Evolutionary conservation across 2,888 invertebrate species (phyloP), one percentile per base, ranked within the genome.

Genomic region (Aspidiotus destructor): DNA sequence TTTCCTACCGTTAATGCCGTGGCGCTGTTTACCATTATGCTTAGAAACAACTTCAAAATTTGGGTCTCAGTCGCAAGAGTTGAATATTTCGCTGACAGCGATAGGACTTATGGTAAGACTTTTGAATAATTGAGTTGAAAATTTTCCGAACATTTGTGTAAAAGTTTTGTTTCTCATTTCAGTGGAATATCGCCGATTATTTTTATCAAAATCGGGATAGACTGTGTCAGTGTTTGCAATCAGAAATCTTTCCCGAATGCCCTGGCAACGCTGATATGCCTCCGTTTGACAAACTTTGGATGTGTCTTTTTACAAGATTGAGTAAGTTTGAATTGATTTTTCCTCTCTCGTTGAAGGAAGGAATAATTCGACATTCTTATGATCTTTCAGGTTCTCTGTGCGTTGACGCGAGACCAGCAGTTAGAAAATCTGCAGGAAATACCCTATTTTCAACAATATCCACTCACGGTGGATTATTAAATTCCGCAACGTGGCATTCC

Each of bases 111-210:
- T 97, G 92, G 95, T 94, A 78, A 61, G 40, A 48, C 52, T 13
- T 41, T 28, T 28, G 28, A 28, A 28, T 28, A 28, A 28, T 28
- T 28, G 28, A 28, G 5, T 28, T 28, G 28, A 28, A 28, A 28
- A 28, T 28, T 28, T 28, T 28, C 5, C 28, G 28, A 28, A 28
- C 28, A 28, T 28, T 28, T 28, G 28, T 28, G 28, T 28, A 5
- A 5, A 28, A 3, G 28, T 28, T 28, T 28, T 28, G 28, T 3
- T 28, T 28, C 28, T 28, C 41, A 1, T 67, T 11, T 83, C 80
- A 95, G 94, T 98, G 97, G 98, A 98, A 97, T 77, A 95, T 98
- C 75, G 94, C 96, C 0, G 98, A 98, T 80, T 96, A 94, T 77
- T 87, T 97, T 75, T 94, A 89, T 80, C 95, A 96, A 83, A 95